These are phyloP conservation scores for Teleogryllus occipitalis DNA, from an alignment of 1,140 invertebrate genomes.

Conservation along the genomic window DNA sequence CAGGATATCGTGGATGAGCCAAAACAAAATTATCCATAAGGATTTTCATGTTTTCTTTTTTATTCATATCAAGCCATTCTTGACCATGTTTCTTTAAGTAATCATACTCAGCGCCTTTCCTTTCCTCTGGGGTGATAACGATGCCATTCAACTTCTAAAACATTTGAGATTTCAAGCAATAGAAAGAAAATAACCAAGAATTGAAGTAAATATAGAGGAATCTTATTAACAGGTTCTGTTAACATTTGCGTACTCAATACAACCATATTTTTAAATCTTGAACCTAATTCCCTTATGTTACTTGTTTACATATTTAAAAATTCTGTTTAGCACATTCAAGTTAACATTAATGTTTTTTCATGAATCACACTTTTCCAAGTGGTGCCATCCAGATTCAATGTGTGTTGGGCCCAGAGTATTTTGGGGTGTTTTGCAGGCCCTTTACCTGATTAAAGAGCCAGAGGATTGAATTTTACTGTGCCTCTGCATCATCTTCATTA, in stretches of 20 bases:
- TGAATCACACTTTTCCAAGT: too few species aligned
- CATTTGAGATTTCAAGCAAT: not conserved
- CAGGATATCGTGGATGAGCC: slow-evolving; percentile 19
- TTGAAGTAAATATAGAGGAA: not conserved
- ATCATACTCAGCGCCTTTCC: slow-evolving; percentile 21
- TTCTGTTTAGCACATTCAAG: too few species aligned
- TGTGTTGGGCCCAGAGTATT: too few species aligned
- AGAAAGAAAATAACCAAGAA: not conserved
- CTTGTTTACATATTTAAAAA: too few species aligned
- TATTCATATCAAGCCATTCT: slow-evolving; percentile 9
- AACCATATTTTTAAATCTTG: not conserved
- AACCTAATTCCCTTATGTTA: not conserved
- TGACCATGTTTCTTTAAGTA: slow-evolving; percentile 19
- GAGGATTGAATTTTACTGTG: too few species aligned
- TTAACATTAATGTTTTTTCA: too few species aligned
- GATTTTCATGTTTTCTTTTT: not conserved
- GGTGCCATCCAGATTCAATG: too few species aligned
- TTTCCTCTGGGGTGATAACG: slow-evolving; percentile 3
- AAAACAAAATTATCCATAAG: slow-evolving; percentile 4
- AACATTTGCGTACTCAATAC: not conserved
- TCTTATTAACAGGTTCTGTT: not conserved
- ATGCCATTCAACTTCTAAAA: slow-evolving; percentile 19
- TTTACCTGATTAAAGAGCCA: too few species aligned
- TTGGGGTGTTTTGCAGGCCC: too few species aligned
- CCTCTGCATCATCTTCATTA: too few species aligned